A percentile compares a stretch with the other conserved stretches of the same genome.
Evolutionary conservation across 1,140 invertebrate genomes (phyloP).

Genomic region (Pseudomyrmex pallidus): DNA sequence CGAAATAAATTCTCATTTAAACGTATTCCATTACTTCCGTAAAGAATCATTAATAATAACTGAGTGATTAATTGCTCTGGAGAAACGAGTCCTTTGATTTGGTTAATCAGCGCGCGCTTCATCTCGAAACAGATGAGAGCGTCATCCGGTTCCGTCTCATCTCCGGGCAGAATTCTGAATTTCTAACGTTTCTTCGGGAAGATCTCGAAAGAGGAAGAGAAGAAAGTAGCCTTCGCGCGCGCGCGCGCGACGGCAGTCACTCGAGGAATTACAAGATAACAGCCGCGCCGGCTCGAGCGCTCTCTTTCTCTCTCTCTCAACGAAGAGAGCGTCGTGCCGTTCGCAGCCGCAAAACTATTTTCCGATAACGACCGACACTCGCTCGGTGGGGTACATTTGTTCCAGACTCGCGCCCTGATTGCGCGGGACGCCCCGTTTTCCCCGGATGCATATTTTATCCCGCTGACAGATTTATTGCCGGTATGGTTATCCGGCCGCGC

Average conservation of each 20-base stretch:
- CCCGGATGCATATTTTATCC: conserved; percentile 79
- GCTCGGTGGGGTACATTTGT: conserved; percentile 76
- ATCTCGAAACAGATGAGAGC: neutral
- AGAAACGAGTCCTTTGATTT: neutral
- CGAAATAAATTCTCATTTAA: too few relatives aligned
- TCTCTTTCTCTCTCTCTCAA: neutral
- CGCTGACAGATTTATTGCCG: conserved; percentile 79
- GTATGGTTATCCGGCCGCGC: conserved; percentile 71
- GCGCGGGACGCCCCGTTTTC: conserved; percentile 65
- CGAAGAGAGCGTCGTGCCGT: conserved; percentile 37
- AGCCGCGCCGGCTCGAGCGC: conserved; percentile 5
- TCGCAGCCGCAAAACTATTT: conserved; percentile 78
- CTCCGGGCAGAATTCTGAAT: neutral
- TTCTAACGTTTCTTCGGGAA: neutral
- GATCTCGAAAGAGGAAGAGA: neutral
- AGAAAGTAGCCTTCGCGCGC: conserved; percentile 1
- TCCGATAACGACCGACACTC: conserved; percentile 79
- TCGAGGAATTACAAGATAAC: conserved; percentile 60
- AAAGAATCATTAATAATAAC: neutral
- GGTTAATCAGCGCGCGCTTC: neutral
- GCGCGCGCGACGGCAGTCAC: neutral
- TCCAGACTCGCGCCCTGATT: conserved; percentile 78
- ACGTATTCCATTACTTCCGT: neutral
- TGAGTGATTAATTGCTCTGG: neutral
- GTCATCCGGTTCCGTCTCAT: neutral